phyloP scores from a whole-genome alignment of 2,888 invertebrate genomes.

The Archips xylosteana region DNA sequence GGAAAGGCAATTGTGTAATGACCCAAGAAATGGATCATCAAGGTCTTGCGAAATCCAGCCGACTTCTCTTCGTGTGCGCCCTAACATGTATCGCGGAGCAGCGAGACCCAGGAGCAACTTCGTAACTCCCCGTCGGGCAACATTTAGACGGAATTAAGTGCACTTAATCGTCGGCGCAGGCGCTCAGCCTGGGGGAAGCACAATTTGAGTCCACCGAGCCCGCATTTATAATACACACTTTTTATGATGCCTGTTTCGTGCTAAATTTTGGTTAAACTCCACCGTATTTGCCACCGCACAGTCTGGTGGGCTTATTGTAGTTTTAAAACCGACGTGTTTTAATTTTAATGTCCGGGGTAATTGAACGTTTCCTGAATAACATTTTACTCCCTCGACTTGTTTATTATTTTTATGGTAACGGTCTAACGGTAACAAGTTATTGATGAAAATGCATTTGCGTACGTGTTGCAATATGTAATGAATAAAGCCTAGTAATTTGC shows the following conservation, averaged over 20 bases:
- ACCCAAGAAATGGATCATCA: conserved; percentile 35
- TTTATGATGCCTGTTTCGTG: conserved; percentile 60
- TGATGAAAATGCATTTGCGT: conserved; percentile 13
- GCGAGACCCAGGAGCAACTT: conserved; percentile 55
- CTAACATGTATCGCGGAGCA: conserved; percentile 46
- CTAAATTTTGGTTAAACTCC: conserved; percentile 58
- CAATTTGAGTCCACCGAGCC: conserved; percentile 59
- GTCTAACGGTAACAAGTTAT: conserved; percentile 13
- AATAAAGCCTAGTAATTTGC: conserved; percentile 33
- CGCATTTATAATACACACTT: conserved; percentile 67
- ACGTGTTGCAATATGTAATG: conserved; percentile 15
- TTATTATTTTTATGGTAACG: conserved; percentile 26
- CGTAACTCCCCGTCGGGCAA: conserved; percentile 67
- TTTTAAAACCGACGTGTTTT: conserved; percentile 33
- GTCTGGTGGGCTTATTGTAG: conserved; percentile 35
- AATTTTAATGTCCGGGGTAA: conserved; percentile 34
- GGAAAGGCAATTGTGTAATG: conserved; percentile 33
- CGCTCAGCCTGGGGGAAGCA: conserved; percentile 67
- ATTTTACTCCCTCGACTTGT: conserved; percentile 23
- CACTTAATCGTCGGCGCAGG: conserved; percentile 77
- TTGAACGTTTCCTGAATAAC: conserved; percentile 36
- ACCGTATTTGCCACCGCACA: conserved; percentile 50
- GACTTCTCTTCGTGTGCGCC: conserved; percentile 31
- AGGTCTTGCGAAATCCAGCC: conserved; percentile 28
- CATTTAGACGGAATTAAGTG: conserved; percentile 81